Evolutionary conservation across 2,113 vertebrate genomes (phyloP).

Genomic region (Solenodon paradoxus): DNA sequence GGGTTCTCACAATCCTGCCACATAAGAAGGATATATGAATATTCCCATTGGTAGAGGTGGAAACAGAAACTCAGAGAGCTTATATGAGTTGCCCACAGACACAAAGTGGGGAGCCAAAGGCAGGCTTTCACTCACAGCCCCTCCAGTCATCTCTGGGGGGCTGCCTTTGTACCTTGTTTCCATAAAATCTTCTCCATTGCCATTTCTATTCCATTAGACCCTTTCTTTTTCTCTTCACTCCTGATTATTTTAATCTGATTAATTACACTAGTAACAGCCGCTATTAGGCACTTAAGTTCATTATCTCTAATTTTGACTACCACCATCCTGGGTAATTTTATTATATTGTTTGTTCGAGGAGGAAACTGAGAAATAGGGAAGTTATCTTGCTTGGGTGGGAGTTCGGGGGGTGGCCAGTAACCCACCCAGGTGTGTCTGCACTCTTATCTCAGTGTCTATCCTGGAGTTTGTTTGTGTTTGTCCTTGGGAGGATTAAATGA

Average conservation of each 20-base stretch:
- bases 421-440: neutral
- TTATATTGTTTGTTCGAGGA: neutral
- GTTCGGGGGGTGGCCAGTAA: neutral
- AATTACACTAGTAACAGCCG: conserved; percentile 62
- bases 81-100: too few species aligned
- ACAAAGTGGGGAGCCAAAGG: too few species aligned
- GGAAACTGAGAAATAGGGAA: neutral
- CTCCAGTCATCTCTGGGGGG: fast-evolving
- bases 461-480: neutral
- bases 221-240: conserved; percentile 38
- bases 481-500: neutral
- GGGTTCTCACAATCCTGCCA: neutral
- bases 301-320: conserved; percentile 60
- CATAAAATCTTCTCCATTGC: neutral
- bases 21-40: neutral
- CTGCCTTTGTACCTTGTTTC: neutral
- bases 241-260: conserved; percentile 65
- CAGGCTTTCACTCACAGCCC: neutral
- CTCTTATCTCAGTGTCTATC: neutral
- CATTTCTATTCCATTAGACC: neutral
- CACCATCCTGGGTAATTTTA: neutral
- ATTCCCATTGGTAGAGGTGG: neutral
- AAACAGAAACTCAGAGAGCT: neutral
- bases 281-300: conserved; percentile 57
- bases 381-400: neutral